Evolutionary conservation across 2,888 invertebrate species (phyloP).

Genomic region (Coelinius sp.): DNA sequence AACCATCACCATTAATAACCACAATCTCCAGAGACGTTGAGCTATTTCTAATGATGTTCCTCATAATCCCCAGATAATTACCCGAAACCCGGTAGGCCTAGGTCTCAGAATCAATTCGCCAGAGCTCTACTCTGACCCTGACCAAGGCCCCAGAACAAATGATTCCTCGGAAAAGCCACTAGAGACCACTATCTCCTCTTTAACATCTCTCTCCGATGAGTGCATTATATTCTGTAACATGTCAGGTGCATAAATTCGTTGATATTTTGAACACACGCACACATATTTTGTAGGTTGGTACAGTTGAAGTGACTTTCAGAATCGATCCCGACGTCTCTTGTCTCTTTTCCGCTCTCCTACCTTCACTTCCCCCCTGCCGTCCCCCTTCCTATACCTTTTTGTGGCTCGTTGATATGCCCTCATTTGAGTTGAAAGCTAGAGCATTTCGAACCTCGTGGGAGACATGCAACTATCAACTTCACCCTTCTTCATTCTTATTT

Average conservation of each 20-base stretch:
- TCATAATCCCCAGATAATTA: neutral
- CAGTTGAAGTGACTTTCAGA: constrained; percentile 5
- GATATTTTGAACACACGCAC: neutral
- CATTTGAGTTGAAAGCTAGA: constrained; percentile 29
- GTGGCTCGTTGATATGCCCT: constrained; percentile 46
- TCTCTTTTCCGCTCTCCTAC: constrained; percentile 21
- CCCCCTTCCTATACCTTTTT: constrained; percentile 36
- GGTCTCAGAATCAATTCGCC: neutral
- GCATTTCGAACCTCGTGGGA: constrained; percentile 26
- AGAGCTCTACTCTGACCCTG: too few relatives aligned
- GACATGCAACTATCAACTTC: constrained; percentile 21
- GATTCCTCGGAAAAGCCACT: neutral
- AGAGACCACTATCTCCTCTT: too few relatives aligned
- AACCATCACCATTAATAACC: neutral
- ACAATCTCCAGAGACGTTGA: neutral
- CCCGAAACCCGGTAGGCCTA: neutral
- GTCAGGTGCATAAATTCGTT: neutral
- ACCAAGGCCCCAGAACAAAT: neutral
- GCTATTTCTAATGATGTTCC: neutral
- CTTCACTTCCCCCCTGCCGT: constrained; percentile 6
- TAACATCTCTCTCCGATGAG: neutral
- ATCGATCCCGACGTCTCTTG: constrained; percentile 5
- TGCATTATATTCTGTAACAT: neutral
- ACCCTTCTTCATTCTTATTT: neutral
- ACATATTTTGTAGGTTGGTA: neutral